phyloP scores from a whole-genome alignment of 92 coral and sea anemone species.

The Parazoanthus atlanticus region DNA sequence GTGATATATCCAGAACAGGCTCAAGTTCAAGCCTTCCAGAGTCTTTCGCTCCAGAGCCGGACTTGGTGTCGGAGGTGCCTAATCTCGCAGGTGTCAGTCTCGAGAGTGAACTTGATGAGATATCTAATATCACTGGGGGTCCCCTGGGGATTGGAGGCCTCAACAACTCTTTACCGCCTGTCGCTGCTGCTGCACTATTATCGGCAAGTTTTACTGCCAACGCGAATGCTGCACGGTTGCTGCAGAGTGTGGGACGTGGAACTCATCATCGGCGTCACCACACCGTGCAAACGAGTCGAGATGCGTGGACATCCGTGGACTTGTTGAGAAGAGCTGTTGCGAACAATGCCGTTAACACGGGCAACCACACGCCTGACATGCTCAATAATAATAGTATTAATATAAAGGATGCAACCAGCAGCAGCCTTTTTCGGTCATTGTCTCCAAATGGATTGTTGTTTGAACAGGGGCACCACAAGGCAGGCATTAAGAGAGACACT shows the following conservation, averaged over 20 bases:
- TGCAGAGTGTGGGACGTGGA: slow-evolving; percentile 58
- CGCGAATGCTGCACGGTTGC: slow-evolving; percentile 62
- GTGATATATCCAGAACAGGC: slow-evolving; percentile 49
- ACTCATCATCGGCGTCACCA: slow-evolving; percentile 93
- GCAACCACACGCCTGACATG: slow-evolving; percentile 87
- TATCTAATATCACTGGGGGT: slow-evolving; percentile 22
- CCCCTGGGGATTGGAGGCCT: slow-evolving; percentile 45
- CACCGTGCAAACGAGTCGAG: slow-evolving; percentile 87
- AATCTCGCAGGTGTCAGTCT: slow-evolving; percentile 7
- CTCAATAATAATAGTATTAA: slow-evolving; percentile 91
- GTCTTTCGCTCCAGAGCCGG: slow-evolving; percentile 39
- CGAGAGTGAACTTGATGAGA: slow-evolving; percentile 38
- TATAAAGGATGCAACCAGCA: slow-evolving; percentile 72
- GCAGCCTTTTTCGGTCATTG: slow-evolving; percentile 69
- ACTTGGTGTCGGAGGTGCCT: slow-evolving; percentile 45
- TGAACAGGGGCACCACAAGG: slow-evolving; percentile 73
- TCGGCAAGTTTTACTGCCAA: slow-evolving; percentile 68
- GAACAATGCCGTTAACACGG: slow-evolving; percentile 72
- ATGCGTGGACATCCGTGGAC: slow-evolving; percentile 91
- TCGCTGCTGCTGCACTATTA: slow-evolving; percentile 65
- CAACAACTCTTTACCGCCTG: slow-evolving; percentile 64
- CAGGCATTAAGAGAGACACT: slow-evolving; percentile 75
- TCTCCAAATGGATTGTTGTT: slow-evolving; percentile 86
- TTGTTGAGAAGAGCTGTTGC: slow-evolving; percentile 88
- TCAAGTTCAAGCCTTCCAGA: slow-evolving; percentile 48